Conservation (phyloP, 2,113 vertebrate species). For the Sarotherodon lohbergeri region DNA sequence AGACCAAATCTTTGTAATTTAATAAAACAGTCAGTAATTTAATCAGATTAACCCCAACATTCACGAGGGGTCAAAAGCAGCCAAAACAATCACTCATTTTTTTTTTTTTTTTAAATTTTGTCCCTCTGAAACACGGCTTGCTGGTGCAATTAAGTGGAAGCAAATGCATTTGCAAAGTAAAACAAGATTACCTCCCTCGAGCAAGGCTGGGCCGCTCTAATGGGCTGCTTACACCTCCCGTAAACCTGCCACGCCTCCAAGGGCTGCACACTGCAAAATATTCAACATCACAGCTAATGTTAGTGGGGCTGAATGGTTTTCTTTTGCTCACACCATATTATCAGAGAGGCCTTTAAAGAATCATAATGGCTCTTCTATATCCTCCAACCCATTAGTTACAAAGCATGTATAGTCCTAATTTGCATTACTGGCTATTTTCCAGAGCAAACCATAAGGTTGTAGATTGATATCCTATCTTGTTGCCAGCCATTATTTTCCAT, state of each 20-base stretch:
- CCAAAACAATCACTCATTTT: slow-evolving; percentile 35
- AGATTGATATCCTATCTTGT: slow-evolving; percentile 45
- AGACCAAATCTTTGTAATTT: slow-evolving; percentile 12
- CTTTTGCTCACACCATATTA: background rate
- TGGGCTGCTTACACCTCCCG: slow-evolving; percentile 21
- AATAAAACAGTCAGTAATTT: slow-evolving; percentile 37
- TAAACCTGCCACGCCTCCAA: slow-evolving; percentile 23
- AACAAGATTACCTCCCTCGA: slow-evolving; percentile 49
- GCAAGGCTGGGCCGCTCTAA: background rate
- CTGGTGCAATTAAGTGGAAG: slow-evolving; percentile 35
- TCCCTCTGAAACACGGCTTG: slow-evolving; percentile 21
- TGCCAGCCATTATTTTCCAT: slow-evolving; percentile 27
- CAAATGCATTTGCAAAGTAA: slow-evolving; percentile 52
- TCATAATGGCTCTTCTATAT: slow-evolving; percentile 17
- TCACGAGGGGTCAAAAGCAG: slow-evolving; percentile 23
- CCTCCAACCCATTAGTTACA: slow-evolving; percentile 29
- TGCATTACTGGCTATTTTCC: slow-evolving; percentile 27
- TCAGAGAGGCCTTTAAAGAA: slow-evolving; percentile 1
- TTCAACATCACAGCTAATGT: background rate
- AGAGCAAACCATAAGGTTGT: slow-evolving; percentile 6
- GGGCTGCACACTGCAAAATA: slow-evolving; percentile 1
- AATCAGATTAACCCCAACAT: slow-evolving; percentile 32
- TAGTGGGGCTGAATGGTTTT: background rate
- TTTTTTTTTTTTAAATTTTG: background rate
- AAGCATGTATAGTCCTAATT: background rate